Conservation (phyloP, 2,797 vertebrate genomes). For the Cryptoblepharus egeriae region DNA sequence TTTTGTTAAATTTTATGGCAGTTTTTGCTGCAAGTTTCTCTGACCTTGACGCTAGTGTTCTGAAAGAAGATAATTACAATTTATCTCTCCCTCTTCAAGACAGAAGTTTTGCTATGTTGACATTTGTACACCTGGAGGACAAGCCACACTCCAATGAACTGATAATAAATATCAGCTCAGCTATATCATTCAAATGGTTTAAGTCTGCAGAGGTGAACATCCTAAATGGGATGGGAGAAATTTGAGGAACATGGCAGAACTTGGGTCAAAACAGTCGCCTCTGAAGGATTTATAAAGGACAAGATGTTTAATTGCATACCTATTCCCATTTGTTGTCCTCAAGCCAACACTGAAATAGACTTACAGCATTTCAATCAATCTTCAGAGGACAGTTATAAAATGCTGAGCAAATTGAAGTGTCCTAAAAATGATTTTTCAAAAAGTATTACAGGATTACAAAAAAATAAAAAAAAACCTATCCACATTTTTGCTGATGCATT, state of each 20-base stretch:
- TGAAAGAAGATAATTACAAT: conserved; percentile 38
- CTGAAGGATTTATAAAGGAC: background rate
- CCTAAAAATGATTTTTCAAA: background rate
- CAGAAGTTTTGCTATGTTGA: conserved; percentile 28
- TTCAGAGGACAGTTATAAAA: conserved; percentile 4
- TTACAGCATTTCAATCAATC: conserved; percentile 14
- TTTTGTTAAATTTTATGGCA: conserved; percentile 29
- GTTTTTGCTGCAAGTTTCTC: conserved; percentile 28
- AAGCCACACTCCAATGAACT: background rate
- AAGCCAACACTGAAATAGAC: conserved; percentile 14
- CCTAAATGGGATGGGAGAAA: background rate
- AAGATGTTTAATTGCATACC: background rate
- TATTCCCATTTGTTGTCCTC: background rate
- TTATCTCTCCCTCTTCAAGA: conserved; percentile 37
- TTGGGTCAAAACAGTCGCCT: background rate
- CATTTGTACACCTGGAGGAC: background rate
- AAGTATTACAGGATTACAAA: background rate
- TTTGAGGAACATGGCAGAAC: background rate
- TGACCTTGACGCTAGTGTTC: conserved; percentile 28
- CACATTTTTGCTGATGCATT: background rate
- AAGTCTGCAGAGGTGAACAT: conserved; percentile 3
- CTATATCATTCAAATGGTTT: conserved; percentile 26
- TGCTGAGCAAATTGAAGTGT: background rate
- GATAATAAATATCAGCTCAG: conserved; percentile 6
- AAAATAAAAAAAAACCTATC: background rate